These are phyloP conservation scores for Anastrepha ludens DNA, from an alignment of 1,140 invertebrate genomes.

Conservation along the genomic window DNA sequence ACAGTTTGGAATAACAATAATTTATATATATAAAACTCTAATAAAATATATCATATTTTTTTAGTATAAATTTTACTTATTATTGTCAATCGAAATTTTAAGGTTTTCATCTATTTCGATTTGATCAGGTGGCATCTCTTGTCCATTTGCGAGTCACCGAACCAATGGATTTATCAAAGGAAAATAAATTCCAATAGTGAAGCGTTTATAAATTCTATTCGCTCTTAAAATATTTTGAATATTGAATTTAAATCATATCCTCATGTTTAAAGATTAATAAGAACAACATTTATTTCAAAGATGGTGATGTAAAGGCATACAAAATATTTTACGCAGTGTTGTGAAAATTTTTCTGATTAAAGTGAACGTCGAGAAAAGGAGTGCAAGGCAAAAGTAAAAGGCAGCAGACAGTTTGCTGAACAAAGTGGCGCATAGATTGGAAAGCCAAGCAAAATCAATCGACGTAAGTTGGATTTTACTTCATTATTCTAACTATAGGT, in stretches of 20 bases:
- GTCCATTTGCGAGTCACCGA: neutral
- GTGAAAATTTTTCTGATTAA: constrained; percentile 13
- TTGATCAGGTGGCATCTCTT: neutral
- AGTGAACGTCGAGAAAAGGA: constrained; percentile 2
- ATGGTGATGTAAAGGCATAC: constrained; percentile 9
- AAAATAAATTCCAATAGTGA: constrained; percentile 31
- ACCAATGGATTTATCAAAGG: constrained; percentile 27
- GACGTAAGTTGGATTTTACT: neutral
- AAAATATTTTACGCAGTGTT: constrained; percentile 37
- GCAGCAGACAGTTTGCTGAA: neutral
- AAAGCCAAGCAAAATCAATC: constrained; percentile 28
- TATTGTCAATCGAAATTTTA: too few species aligned
- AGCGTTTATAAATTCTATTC: neutral
- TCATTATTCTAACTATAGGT: neutral
- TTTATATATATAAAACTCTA: too few species aligned
- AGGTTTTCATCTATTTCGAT: too few species aligned
- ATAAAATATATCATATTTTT: too few species aligned
- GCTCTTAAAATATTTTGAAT: neutral
- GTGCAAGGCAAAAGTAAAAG: constrained; percentile 38
- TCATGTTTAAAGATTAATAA: neutral
- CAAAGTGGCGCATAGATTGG: neutral
- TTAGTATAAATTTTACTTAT: too few species aligned
- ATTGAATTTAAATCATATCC: neutral
- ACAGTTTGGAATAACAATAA: too few species aligned
- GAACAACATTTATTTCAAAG: neutral